These are phyloP conservation scores for Scomber colias DNA, from an alignment of 2,113 vertebrate species.

Conservation along the genomic window DNA sequence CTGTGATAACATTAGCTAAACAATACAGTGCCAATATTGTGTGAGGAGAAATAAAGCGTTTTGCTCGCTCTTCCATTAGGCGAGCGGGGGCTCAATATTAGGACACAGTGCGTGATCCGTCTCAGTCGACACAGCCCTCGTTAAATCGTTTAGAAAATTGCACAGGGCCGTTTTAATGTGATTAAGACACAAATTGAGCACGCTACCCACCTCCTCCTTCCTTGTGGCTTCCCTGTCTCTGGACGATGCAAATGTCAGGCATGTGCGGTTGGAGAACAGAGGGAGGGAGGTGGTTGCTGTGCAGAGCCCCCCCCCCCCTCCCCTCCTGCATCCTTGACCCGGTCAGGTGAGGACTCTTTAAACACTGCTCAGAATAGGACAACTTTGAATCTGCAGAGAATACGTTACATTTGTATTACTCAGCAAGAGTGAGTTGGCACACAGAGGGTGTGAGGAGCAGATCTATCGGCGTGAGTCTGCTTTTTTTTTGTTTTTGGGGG, in stretches of 20 bases:
- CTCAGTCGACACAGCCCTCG: slow-evolving; percentile 43
- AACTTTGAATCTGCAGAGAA: background rate
- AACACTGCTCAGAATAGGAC: background rate
- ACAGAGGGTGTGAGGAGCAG: background rate
- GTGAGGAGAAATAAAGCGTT: slow-evolving; percentile 40
- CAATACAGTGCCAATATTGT: slow-evolving; percentile 20
- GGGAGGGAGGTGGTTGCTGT: background rate
- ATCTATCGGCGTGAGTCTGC: background rate
- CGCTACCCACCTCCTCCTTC: slow-evolving; percentile 45
- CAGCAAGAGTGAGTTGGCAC: background rate
- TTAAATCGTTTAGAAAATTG: slow-evolving; percentile 73
- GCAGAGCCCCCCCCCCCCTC: background rate
- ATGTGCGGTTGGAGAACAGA: slow-evolving; percentile 29
- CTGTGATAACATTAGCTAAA: slow-evolving; percentile 24
- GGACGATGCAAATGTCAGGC: slow-evolving; percentile 54
- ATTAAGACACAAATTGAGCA: slow-evolving; percentile 70
- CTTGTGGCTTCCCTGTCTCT: slow-evolving; percentile 24
- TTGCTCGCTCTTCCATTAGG: slow-evolving; percentile 49
- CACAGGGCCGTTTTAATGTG: slow-evolving; percentile 61
- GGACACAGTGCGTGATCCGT: slow-evolving; percentile 52
- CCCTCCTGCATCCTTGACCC: slow-evolving; percentile 30
- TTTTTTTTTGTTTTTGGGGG: background rate
- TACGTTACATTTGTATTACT: slow-evolving; percentile 1
- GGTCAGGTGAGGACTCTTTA: slow-evolving; percentile 10
- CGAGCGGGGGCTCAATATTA: slow-evolving; percentile 46